phyloP scores from a whole-genome alignment of 1,140 invertebrate genomes.

The Zaprionus nigranus region DNA sequence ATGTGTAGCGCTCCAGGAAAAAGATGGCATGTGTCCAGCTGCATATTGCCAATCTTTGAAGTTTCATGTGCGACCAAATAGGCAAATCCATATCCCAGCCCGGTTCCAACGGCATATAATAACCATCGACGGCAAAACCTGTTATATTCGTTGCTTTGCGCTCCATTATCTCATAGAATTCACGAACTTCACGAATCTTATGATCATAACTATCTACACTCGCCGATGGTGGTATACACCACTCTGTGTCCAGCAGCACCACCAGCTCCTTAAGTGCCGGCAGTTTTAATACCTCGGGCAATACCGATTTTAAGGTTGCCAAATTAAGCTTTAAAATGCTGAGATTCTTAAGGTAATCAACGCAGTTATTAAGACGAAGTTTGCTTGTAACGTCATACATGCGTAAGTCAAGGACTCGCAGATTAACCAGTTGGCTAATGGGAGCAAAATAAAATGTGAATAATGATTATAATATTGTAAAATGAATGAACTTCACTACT shows the following conservation, averaged over 20 bases:
- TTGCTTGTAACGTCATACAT: slow-evolving; percentile 67
- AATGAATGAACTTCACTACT: background rate
- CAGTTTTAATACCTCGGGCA: slow-evolving; percentile 56
- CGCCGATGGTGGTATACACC: slow-evolving; percentile 49
- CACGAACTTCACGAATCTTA: slow-evolving; percentile 69
- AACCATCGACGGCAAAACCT: slow-evolving; percentile 71
- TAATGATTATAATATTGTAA: background rate
- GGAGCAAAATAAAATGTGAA: background rate
- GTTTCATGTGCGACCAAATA: slow-evolving; percentile 54
- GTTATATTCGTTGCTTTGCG: slow-evolving; percentile 55
- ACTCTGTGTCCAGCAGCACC: slow-evolving; percentile 70
- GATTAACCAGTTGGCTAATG: slow-evolving; percentile 49
- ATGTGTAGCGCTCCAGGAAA: slow-evolving; percentile 62
- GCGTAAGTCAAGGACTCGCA: slow-evolving; percentile 68
- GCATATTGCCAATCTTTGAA: slow-evolving; percentile 65
- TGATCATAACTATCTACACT: slow-evolving; percentile 69
- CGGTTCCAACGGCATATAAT: slow-evolving; percentile 69
- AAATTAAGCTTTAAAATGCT: slow-evolving; percentile 67
- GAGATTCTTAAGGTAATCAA: slow-evolving; percentile 55
- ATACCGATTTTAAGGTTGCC: slow-evolving; percentile 63
- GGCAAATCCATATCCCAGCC: slow-evolving; percentile 62
- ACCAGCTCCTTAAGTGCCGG: slow-evolving; percentile 61
- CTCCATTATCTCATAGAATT: slow-evolving; percentile 74
- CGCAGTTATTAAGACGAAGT: slow-evolving; percentile 60
- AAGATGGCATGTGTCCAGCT: slow-evolving; percentile 63